These are phyloP conservation scores for Heliconius eleuchia DNA, from an alignment of 1,140 invertebrate species.

Conservation along the genomic window DNA sequence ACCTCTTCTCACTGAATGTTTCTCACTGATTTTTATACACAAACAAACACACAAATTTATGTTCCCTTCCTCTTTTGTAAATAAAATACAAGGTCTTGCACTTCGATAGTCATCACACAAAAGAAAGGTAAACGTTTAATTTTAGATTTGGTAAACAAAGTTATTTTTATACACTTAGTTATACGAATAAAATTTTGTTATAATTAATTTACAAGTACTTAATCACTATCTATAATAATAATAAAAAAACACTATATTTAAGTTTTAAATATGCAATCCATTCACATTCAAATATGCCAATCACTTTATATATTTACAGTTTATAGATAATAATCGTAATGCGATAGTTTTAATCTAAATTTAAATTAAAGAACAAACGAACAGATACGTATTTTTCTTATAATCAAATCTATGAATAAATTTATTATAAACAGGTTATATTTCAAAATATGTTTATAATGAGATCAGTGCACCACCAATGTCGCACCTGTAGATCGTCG, in stretches of 20 bases:
- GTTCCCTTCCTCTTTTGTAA: neutral
- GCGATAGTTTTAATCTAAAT: neutral
- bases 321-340: no score
- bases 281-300: neutral
- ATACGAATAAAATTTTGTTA: neutral
- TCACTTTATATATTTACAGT: neutral
- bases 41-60: conserved; percentile 13
- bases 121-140: conserved; percentile 27
- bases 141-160: conserved; percentile 36
- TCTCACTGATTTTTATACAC: neutral
- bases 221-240: neutral
- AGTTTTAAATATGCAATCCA: no score
- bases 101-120: conserved; percentile 27
- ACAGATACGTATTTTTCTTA: no score
- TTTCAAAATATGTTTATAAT: conserved; percentile 4
- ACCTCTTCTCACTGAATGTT: neutral
- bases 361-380: neutral
- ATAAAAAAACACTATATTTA: neutral
- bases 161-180: conserved; percentile 22
- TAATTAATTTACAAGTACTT: neutral
- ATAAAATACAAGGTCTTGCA: conserved; percentile 26
- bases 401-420: conserved; percentile 23
- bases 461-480: neutral
- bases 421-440: conserved; percentile 36
- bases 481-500: conserved; percentile 38